Percentiles rank a stretch among this genome's conserved stretches.
Evolutionary conservation across 2,113 vertebrate species (phyloP).

Genomic region (Ctenodactylus gundi): DNA sequence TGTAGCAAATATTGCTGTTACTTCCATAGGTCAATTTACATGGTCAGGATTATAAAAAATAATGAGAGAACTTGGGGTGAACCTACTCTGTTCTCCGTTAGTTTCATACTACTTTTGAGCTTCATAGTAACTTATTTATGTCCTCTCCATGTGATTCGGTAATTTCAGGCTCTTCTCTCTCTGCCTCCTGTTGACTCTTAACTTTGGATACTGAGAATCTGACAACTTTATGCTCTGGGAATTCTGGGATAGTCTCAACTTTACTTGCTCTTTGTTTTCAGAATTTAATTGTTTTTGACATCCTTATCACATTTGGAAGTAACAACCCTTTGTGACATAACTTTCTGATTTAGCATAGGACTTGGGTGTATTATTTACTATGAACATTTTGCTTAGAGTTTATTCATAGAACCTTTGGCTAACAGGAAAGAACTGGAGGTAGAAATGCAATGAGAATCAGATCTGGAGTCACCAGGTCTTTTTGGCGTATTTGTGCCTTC

Average conservation of each 20-base stretch:
- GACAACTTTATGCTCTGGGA: not conserved
- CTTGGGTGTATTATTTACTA: not conserved
- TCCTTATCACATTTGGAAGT: not conserved
- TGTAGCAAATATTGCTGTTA: not conserved
- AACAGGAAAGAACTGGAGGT: not conserved
- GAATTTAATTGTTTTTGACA: not conserved
- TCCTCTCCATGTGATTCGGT: not conserved
- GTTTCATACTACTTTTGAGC: conserved; percentile 2
- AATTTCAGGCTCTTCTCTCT: conserved; percentile 10
- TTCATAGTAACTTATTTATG: not conserved
- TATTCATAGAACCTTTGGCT: not conserved
- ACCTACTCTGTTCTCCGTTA: not conserved
- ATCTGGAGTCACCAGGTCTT: not conserved
- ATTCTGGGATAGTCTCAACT: not conserved
- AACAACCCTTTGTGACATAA: not conserved
- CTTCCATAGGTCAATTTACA: conserved; percentile 9
- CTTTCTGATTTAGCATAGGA: not conserved
- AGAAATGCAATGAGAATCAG: not conserved
- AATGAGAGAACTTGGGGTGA: not conserved
- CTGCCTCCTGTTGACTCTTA: not conserved
- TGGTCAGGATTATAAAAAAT: not conserved
- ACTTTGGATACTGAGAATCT: not conserved
- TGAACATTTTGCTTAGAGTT: conserved; percentile 12
- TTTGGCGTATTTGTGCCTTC: not conserved
- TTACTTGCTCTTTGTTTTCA: not conserved